A percentile compares a stretch with the other conserved stretches of the same genome.
Conservation (phyloP, 1,140 invertebrate species). For the Zophobas atratus region DNA sequence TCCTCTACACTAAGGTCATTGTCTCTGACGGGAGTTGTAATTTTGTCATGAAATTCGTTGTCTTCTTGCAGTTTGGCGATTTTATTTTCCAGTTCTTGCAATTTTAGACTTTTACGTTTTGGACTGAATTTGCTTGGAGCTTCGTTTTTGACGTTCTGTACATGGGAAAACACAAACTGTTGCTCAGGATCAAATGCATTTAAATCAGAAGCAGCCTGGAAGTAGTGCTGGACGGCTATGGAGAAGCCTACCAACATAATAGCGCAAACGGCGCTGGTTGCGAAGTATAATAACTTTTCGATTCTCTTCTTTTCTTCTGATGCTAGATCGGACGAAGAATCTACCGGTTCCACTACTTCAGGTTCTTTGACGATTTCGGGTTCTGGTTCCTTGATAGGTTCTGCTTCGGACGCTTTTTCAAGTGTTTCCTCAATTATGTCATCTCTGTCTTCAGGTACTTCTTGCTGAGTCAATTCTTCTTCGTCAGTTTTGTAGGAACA, state of each 20-base stretch:
- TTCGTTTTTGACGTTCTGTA: conserved; percentile 6
- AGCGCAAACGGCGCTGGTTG: conserved; percentile 18
- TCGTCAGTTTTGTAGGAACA: conserved; percentile 15
- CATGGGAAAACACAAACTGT: conserved; percentile 3
- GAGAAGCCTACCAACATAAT: conserved; percentile 16
- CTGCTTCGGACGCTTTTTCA: background rate
- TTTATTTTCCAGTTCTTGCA: conserved; percentile 28
- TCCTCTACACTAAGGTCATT: conserved; percentile 20
- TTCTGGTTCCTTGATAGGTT: background rate
- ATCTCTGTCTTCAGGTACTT: background rate
- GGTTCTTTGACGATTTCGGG: background rate
- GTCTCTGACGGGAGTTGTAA: background rate
- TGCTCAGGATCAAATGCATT: conserved; percentile 10
- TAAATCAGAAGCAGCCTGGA: conserved; percentile 8
- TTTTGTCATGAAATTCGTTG: conserved; percentile 26
- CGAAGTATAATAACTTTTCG: conserved; percentile 15
- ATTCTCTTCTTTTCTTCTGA: background rate
- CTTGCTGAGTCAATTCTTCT: background rate
- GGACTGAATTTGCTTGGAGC: background rate
- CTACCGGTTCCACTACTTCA: background rate
- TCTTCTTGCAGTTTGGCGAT: conserved; percentile 12
- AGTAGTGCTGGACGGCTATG: conserved; percentile 12
- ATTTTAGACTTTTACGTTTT: conserved; percentile 6
- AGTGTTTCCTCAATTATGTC: conserved; percentile 4
- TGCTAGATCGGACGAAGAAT: background rate